Percentiles rank a stretch among this genome's conserved stretches.
Evolutionary conservation across 1,140 invertebrate genomes (phyloP).

Genomic region (Calliopsis andreniformis): DNA sequence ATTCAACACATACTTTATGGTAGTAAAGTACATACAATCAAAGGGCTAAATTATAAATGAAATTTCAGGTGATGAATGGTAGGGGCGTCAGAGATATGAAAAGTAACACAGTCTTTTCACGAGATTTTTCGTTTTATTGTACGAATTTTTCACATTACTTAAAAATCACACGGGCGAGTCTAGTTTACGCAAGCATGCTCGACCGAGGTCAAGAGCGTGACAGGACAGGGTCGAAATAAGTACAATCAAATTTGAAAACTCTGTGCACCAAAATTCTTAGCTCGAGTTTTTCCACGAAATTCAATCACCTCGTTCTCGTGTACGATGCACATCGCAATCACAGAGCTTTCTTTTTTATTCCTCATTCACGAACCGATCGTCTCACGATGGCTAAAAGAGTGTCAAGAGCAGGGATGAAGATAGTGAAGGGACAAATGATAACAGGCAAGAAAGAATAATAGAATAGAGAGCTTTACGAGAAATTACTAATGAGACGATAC

Average conservation of each 20-base stretch:
- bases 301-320: background rate
- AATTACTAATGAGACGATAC: constrained; percentile 26
- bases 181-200: constrained; percentile 63
- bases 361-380: constrained; percentile 10
- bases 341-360: background rate
- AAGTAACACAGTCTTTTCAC: constrained; percentile 28
- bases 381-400: constrained; percentile 1
- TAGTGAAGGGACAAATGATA: background rate
- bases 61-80: background rate
- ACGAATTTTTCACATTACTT: constrained; percentile 62
- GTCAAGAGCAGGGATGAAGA: background rate
- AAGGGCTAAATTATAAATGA: too few relatives aligned
- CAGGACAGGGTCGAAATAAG: constrained; percentile 28
- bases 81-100: background rate
- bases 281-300: background rate
- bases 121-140: constrained; percentile 58
- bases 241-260: background rate
- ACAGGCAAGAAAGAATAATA: constrained; percentile 6
- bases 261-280: background rate
- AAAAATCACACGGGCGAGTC: constrained; percentile 68
- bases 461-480: background rate
- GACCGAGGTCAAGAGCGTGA: constrained; percentile 63
- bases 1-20: too few relatives aligned
- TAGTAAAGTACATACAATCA: too few relatives aligned
- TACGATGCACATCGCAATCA: background rate